A percentile compares a stretch with the other conserved stretches of the same genome.
Evolutionary conservation across 2,888 invertebrate genomes (phyloP).

Genomic region (Nymphalis polychloros): DNA sequence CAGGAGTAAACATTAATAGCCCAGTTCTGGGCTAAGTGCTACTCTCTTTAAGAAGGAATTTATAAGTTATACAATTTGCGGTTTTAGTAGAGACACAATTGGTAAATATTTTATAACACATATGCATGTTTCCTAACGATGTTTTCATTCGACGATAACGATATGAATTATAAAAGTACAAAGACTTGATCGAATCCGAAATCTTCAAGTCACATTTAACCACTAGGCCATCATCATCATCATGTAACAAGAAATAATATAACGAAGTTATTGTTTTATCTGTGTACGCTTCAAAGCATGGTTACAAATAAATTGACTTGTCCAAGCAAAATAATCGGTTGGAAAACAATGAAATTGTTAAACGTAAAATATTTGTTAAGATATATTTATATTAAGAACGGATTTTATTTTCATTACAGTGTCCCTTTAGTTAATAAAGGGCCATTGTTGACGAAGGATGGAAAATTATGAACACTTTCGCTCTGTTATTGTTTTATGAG

Average conservation of each 20-base stretch:
- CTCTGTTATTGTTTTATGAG: slow-evolving; percentile 14
- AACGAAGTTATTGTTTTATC: neutral
- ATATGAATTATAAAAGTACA: too few species aligned
- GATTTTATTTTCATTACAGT: slow-evolving; percentile 27
- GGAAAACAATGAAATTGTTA: slow-evolving; percentile 12
- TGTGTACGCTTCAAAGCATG: neutral
- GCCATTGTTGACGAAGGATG: slow-evolving; percentile 18
- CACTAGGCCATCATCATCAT: too few species aligned
- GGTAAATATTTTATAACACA: too few species aligned
- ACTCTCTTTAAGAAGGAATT: too few species aligned
- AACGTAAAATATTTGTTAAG: slow-evolving; percentile 21
- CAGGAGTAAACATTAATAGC: too few species aligned
- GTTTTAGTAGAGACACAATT: too few species aligned
- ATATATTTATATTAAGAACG: slow-evolving; percentile 20
- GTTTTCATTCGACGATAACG: too few species aligned
- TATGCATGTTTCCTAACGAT: too few species aligned
- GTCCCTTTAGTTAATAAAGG: slow-evolving; percentile 22
- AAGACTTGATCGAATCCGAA: too few species aligned
- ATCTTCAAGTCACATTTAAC: too few species aligned
- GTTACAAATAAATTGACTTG: slow-evolving; percentile 6
- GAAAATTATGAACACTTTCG: slow-evolving; percentile 21
- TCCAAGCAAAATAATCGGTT: slow-evolving; percentile 12
- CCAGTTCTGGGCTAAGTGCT: too few species aligned
- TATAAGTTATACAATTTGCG: too few species aligned
- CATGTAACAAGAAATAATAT: neutral